phyloP scores from a whole-genome alignment of 2,797 vertebrate species.

The Lagocephalus sceleratus region DNA sequence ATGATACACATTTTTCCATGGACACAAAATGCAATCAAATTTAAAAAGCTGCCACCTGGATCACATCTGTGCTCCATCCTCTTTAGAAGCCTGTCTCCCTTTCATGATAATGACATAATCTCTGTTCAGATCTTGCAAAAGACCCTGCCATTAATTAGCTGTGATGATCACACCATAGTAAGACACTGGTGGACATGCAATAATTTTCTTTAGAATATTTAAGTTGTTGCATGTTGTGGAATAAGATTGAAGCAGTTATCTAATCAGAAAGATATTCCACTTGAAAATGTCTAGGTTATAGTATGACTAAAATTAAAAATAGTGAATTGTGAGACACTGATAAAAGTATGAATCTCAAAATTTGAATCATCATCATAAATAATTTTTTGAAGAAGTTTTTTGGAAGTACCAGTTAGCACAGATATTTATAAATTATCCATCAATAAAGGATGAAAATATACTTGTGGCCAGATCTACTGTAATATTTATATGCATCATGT shows the following conservation, averaged over 20 bases:
- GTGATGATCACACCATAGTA: slow-evolving; percentile 22
- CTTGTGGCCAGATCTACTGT: slow-evolving; percentile 32
- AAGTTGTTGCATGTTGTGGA: slow-evolving; percentile 1
- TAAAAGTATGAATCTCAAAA: too few species aligned
- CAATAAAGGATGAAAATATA: slow-evolving; percentile 61
- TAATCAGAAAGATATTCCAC: too few species aligned
- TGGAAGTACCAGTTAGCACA: not conserved
- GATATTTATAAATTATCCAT: slow-evolving; percentile 38
- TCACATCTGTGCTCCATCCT: slow-evolving; percentile 67
- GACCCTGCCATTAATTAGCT: slow-evolving; percentile 22
- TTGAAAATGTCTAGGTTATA: too few species aligned
- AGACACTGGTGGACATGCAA: slow-evolving; percentile 5
- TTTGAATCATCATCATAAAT: too few species aligned
- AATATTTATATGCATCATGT: slow-evolving; percentile 66
- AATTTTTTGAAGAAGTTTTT: not conserved
- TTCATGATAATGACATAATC: slow-evolving; percentile 53
- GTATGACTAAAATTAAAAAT: too few species aligned
- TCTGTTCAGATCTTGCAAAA: slow-evolving; percentile 22
- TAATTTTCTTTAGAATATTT: slow-evolving; percentile 27
- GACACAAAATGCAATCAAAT: slow-evolving; percentile 22
- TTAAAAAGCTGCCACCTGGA: slow-evolving; percentile 58
- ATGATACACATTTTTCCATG: too few species aligned
- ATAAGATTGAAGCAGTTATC: not conserved
- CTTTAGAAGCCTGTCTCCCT: slow-evolving; percentile 46
- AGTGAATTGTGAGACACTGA: too few species aligned